Conservation (phyloP, 2,888 invertebrate genomes). For the Cryptophagus acutangulus region DNA sequence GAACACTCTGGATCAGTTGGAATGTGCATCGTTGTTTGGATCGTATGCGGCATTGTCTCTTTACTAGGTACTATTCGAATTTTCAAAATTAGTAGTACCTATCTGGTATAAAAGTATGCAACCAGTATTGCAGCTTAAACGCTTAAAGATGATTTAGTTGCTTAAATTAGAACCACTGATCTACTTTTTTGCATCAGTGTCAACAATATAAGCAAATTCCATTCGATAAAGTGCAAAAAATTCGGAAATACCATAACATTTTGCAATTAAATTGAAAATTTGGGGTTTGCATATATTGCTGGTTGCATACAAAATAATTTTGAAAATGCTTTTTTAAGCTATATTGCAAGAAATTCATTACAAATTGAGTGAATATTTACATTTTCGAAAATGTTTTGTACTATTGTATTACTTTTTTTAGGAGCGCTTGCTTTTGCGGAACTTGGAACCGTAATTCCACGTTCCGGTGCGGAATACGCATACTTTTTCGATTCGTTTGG, state of each 20-base stretch:
- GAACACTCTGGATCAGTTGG: conserved; percentile 74
- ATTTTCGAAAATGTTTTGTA: too few species aligned
- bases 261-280: too few species aligned
- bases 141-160: too few species aligned
- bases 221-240: too few species aligned
- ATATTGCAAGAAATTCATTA: conserved; percentile 7
- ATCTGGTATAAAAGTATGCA: too few species aligned
- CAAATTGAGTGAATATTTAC: too few species aligned
- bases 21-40: conserved; percentile 74
- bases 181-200: too few species aligned
- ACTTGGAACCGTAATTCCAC: conserved; percentile 70
- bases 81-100: too few species aligned
- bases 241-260: conserved; percentile 1
- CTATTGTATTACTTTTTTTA: conserved; percentile 43
- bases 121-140: too few species aligned
- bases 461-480: conserved; percentile 78
- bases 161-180: too few species aligned
- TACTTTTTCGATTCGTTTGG: conserved; percentile 72
- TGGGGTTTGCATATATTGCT: background rate
- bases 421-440: conserved; percentile 78
- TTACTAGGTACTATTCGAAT: conserved; percentile 65
- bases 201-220: too few species aligned
- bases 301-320: too few species aligned
- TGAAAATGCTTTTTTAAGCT: conserved; percentile 9
- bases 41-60: conserved; percentile 71